Evolutionary conservation across 2,888 invertebrate species (phyloP).

Genomic region (Alentia gelatinosa): DNA sequence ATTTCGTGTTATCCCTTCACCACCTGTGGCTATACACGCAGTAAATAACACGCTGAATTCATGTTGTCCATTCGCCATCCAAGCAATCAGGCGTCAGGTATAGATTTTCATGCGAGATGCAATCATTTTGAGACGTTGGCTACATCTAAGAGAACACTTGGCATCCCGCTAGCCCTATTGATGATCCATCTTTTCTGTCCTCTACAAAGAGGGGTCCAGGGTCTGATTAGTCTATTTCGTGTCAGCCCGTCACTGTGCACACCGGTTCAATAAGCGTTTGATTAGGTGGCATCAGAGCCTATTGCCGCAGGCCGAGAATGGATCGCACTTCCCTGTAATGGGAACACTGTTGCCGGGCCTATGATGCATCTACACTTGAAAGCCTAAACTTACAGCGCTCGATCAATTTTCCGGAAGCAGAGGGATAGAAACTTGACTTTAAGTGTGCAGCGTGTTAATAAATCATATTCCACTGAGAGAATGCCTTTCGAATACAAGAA

Average conservation of each 20-base stretch:
- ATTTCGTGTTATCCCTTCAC: too few species aligned
- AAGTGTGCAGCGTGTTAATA: not conserved
- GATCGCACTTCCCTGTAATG: not conserved
- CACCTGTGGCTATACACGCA: not conserved
- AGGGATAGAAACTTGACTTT: not conserved
- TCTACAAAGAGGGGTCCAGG: not conserved
- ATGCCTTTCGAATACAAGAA: too few species aligned
- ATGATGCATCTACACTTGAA: not conserved
- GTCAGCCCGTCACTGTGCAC: constrained; percentile 22
- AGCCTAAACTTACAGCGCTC: not conserved
- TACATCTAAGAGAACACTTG: constrained; percentile 34
- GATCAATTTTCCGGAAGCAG: not conserved
- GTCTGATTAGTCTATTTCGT: constrained; percentile 23
- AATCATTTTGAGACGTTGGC: constrained; percentile 9
- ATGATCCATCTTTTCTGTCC: constrained; percentile 10
- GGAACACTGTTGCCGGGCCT: not conserved
- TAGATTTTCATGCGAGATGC: not conserved
- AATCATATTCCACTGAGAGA: too few species aligned
- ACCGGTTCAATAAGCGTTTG: constrained; percentile 18
- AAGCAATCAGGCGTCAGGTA: not conserved
- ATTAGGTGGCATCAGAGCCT: not conserved
- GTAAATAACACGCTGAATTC: not conserved
- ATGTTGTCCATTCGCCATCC: not conserved
- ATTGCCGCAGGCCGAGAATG: not conserved
- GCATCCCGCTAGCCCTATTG: constrained; percentile 13